These are phyloP conservation scores for Agrilus cyanescens DNA, from an alignment of 2,888 invertebrate species.

Conservation along the genomic window DNA sequence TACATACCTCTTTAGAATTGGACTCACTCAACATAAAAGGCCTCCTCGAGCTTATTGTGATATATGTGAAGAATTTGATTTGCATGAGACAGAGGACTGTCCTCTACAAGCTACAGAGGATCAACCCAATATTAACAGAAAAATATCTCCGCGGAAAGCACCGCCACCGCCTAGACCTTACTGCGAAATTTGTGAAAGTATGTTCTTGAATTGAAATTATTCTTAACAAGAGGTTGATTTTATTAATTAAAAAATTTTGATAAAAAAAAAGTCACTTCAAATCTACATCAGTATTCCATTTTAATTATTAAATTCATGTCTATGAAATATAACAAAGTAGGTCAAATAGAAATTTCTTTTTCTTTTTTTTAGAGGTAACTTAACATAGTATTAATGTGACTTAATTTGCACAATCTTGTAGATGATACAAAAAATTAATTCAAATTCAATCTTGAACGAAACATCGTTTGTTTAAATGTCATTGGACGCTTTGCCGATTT, in stretches of 20 bases:
- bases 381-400: too few species aligned
- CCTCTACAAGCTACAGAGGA: conserved; percentile 64
- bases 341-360: too few species aligned
- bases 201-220: conserved; percentile 17
- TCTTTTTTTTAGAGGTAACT: too few species aligned
- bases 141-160: conserved; percentile 26
- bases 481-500: neutral
- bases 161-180: conserved; percentile 56
- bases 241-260: too few species aligned
- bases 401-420: too few species aligned
- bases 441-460: neutral
- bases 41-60: conserved; percentile 90
- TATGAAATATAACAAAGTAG: too few species aligned
- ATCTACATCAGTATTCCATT: too few species aligned
- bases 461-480: neutral
- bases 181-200: conserved; percentile 89
- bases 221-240: too few species aligned
- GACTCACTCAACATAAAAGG: conserved; percentile 25
- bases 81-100: conserved; percentile 96
- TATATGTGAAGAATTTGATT: conserved; percentile 93
- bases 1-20: conserved; percentile 20
- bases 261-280: too few species aligned
- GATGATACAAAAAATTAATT: too few species aligned
- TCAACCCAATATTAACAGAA: conserved; percentile 24
- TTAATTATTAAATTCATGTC: too few species aligned